These are phyloP conservation scores for Trichonephila clavata DNA, from an alignment of 1,140 invertebrate genomes.

Conservation along the genomic window DNA sequence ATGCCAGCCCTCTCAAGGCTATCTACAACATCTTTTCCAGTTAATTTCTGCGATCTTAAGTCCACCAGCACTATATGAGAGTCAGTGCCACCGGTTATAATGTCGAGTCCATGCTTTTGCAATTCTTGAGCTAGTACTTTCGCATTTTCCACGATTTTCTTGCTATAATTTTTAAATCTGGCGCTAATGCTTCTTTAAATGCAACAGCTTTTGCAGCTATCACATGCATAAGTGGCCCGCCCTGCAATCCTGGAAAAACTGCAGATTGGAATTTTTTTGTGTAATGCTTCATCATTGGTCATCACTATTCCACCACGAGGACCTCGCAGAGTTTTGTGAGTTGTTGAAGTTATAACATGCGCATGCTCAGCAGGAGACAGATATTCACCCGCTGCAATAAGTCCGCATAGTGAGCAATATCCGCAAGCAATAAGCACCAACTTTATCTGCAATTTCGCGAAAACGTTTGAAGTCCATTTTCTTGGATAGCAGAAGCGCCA, in stretches of 20 bases:
- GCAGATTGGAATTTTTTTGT: no score
- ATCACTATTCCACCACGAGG: slow-evolving; percentile 15
- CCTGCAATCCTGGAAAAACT: neutral
- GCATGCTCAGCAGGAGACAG: slow-evolving; percentile 21
- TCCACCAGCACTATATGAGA: neutral
- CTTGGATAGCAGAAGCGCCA: slow-evolving; percentile 27
- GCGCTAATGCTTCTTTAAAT: slow-evolving; percentile 32
- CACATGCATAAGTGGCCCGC: slow-evolving; percentile 31
- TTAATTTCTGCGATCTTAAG: neutral
- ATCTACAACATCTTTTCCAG: neutral
- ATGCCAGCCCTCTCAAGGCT: neutral
- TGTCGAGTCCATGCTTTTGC: neutral
- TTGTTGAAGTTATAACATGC: slow-evolving; percentile 40
- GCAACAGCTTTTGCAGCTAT: slow-evolving; percentile 62
- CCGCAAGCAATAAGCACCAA: slow-evolving; percentile 36
- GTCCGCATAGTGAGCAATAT: slow-evolving; percentile 65
- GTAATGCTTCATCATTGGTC: neutral
- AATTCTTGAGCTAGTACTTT: neutral
- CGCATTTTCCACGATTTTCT: slow-evolving; percentile 43
- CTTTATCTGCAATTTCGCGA: slow-evolving; percentile 35
- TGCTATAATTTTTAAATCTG: neutral
- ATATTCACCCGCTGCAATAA: slow-evolving; percentile 29
- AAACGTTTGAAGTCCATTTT: slow-evolving; percentile 32
- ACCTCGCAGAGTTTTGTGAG: slow-evolving; percentile 30
- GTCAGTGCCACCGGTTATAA: neutral